phyloP scores from a whole-genome alignment of 2,113 vertebrate species.

The Cephalopholis sonnerati region DNA sequence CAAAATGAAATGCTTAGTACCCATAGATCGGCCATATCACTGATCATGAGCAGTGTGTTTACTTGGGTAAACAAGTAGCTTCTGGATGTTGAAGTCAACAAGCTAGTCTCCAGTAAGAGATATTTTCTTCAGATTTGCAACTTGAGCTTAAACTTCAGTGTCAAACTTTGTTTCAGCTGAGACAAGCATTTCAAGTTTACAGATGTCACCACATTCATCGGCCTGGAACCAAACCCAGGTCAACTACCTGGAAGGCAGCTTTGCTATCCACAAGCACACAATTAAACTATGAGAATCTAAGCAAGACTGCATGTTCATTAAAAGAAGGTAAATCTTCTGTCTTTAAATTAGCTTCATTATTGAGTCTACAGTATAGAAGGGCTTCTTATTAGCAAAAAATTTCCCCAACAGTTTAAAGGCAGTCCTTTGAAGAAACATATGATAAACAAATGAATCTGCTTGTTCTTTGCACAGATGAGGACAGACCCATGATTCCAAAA shows the following conservation, averaged over 20 bases:
- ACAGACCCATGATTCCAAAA: slow-evolving; percentile 32
- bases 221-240: slow-evolving; percentile 84
- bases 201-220: slow-evolving; percentile 31
- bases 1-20: neutral
- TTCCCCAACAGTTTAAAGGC: neutral
- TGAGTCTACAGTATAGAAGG: neutral
- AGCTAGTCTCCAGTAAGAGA: neutral
- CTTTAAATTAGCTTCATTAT: slow-evolving; percentile 30
- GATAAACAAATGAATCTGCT: slow-evolving; percentile 7
- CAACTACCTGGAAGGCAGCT: slow-evolving; percentile 85
- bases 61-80: neutral
- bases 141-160: slow-evolving; percentile 1
- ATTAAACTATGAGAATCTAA: neutral
- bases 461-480: slow-evolving; percentile 50
- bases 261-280: slow-evolving; percentile 75
- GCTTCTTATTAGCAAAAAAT: slow-evolving; percentile 2
- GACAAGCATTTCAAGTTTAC: neutral
- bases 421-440: neutral
- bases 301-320: neutral
- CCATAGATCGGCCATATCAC: neutral
- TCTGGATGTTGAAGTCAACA: neutral
- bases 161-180: neutral
- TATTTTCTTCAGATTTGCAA: neutral
- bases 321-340: slow-evolving; percentile 13
- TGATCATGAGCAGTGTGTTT: neutral